Base-by-base conservation (phyloP, 2,888 invertebrate species). In the Willowsia nigromaculata region DNA sequence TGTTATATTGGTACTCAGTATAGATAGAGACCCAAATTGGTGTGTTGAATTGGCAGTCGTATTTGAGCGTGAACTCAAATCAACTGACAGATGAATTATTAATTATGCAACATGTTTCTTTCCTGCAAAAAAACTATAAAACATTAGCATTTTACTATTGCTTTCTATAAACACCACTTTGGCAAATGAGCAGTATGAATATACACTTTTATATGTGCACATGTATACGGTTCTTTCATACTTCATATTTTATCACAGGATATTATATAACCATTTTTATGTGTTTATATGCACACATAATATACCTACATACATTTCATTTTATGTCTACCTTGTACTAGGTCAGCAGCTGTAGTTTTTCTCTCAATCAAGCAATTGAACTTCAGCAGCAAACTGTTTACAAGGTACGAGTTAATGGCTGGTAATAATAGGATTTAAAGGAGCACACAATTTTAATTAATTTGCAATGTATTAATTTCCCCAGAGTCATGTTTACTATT, bases 81-180 rank as follows among this genome's bases (percentile, higher is more conserved):
- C 74, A 78, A 78, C 78, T 78, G 78, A 78, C 78, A 78, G 78
- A 78, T 78, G 78, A 78, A 78, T 78, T 53, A 78, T 78, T 78
- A 78, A 78, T 78, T 78, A 56, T 78, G 43, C 50, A 53, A 43
- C 56, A 53, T 50, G 78, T 56, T 78, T 50, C 74, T 43, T 74
- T 74, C 74, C 74, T 27, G 50, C 53, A n/a, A n/a, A n/a, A n/a
- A n/a, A n/a, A n/a, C n/a, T n/a, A n/a, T n/a, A n/a, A n/a, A n/a
- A n/a, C n/a, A n/a, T n/a, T n/a, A n/a, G n/a, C n/a, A n/a, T n/a
- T n/a, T n/a, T n/a, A n/a, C n/a, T n/a, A n/a, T n/a, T n/a, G n/a
- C n/a, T n/a, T n/a, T n/a, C n/a, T n/a, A n/a, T n/a, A n/a, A n/a
- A n/a, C n/a, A n/a, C n/a, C n/a, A n/a, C n/a, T n/a, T n/a, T n/a